These are phyloP conservation scores for Chironomus striatipennis DNA, from an alignment of 1,140 invertebrate species.

Conservation along the genomic window DNA sequence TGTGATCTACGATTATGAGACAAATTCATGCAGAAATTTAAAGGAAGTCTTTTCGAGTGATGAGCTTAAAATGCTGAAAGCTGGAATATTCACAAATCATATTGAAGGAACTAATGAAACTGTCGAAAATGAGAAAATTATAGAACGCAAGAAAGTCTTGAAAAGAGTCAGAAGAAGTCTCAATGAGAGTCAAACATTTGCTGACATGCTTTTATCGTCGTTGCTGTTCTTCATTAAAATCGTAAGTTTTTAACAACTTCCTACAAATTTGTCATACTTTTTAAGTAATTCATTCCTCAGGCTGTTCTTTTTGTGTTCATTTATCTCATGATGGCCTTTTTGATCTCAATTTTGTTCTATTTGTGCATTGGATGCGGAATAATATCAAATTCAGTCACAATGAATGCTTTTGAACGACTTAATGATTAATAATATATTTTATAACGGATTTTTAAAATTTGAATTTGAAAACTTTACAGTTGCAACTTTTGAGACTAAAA, in stretches of 20 bases:
- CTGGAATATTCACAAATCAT: not conserved
- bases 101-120: not conserved
- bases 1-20: conserved; percentile 31
- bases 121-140: not conserved
- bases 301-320: not conserved
- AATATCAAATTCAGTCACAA: not conserved
- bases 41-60: conserved; percentile 30
- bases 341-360: not conserved
- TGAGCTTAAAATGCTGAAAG: conserved; percentile 27
- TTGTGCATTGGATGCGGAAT: not conserved
- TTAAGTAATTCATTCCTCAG: not conserved
- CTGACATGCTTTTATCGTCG: not conserved
- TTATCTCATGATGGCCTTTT: not conserved
- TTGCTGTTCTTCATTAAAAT: not conserved
- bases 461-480: no score
- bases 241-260: not conserved
- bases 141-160: not conserved
- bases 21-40: conserved; percentile 31
- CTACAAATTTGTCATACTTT: not conserved
- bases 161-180: not conserved
- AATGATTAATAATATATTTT: conserved; percentile 21
- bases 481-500: no score
- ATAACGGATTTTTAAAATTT: no score
- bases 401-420: not conserved
- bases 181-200: not conserved